Conservation (phyloP, 2,113 vertebrate genomes). For the Arizona elegans region DNA sequence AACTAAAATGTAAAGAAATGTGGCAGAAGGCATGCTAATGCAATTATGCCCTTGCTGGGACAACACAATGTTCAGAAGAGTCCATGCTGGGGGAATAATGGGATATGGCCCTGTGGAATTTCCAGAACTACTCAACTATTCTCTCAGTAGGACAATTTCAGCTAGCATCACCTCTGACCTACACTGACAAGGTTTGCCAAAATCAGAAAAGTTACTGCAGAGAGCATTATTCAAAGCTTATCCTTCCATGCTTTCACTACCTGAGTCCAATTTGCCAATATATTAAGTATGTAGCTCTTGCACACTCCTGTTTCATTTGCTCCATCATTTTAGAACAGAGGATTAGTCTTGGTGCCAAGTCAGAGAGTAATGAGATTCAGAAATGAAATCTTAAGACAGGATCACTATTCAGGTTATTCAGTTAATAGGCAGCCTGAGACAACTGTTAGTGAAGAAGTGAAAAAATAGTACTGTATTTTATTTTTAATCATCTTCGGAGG, state of each 20-base stretch:
- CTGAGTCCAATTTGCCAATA: conserved; percentile 13
- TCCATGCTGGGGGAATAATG: not conserved
- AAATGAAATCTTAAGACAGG: conserved; percentile 67
- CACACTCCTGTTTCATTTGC: conserved; percentile 55
- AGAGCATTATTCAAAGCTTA: conserved; percentile 2
- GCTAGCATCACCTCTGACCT: not conserved
- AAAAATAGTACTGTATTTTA: conserved; percentile 61
- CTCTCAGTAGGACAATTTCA: conserved; percentile 7
- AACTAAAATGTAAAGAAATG: not conserved
- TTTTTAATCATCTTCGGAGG: conserved; percentile 65
- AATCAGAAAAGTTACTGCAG: conserved; percentile 30
- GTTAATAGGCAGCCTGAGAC: conserved; percentile 49
- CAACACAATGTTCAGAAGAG: not conserved
- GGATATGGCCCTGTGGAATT: not conserved
- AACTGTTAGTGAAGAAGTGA: conserved; percentile 55
- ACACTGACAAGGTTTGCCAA: conserved; percentile 23
- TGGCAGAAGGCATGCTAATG: not conserved
- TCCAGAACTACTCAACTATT: conserved; percentile 4
- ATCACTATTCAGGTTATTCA: conserved; percentile 55
- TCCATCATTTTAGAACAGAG: conserved; percentile 67
- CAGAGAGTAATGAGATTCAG: conserved; percentile 67
- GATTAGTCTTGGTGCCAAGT: conserved; percentile 66
- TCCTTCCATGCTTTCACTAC: conserved; percentile 33
- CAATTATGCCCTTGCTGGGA: not conserved
- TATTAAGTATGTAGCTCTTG: conserved; percentile 45